Conservation (phyloP, 1,140 invertebrate genomes). For the Pentalonia nigronervosa region DNA sequence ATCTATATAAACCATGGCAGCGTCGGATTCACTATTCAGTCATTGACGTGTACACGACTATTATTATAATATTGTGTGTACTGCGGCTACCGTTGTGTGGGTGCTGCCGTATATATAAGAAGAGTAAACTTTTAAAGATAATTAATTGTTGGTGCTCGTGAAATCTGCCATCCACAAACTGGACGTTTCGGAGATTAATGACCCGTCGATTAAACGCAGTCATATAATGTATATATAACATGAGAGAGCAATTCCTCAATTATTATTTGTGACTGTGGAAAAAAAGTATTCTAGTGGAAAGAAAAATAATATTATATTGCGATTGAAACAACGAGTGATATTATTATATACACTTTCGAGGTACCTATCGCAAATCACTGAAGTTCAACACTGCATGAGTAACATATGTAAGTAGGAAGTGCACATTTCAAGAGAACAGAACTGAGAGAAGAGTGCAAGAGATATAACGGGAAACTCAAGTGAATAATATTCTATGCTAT, state of each 20-base stretch:
- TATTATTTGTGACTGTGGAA: neutral
- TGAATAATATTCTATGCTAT: neutral
- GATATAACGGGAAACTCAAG: neutral
- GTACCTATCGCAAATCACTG: neutral
- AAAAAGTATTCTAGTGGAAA: neutral
- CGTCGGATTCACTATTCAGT: too few relatives aligned
- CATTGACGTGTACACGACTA: neutral
- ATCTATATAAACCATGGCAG: neutral
- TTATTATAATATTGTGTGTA: neutral
- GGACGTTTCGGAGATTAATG: constrained; percentile 49
- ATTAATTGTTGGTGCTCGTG: constrained; percentile 33
- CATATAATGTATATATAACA: neutral
- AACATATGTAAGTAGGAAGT: too few relatives aligned
- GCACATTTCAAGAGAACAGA: too few relatives aligned
- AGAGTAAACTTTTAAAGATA: constrained; percentile 38
- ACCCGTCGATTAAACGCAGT: constrained; percentile 4
- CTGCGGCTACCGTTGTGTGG: neutral
- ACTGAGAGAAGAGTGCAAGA: neutral
- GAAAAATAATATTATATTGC: neutral
- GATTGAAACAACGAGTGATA: constrained; percentile 18
- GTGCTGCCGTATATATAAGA: neutral
- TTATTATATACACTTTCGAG: neutral
- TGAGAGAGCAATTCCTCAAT: neutral
- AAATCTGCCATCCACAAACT: constrained; percentile 39
- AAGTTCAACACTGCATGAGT: too few relatives aligned